Evolutionary conservation across 2,888 invertebrate species (phyloP), one percentile per base, ranked within the genome.

Genomic region (Psylliodes chrysocephalus): DNA sequence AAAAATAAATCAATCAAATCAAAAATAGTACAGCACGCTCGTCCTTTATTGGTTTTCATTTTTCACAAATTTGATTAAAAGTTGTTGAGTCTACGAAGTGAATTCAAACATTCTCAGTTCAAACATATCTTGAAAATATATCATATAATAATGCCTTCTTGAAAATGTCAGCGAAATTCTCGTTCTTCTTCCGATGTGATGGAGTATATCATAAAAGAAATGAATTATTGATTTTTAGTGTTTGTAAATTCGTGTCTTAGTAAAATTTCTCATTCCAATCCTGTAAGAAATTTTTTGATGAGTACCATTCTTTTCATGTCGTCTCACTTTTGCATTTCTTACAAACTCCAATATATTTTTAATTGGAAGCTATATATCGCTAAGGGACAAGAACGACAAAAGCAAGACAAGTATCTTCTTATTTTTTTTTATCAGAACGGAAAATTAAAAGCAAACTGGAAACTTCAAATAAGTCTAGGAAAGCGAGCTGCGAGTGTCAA

Each of bases 151-250:
- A 54, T 54, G 54, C 54, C 54, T 54, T 42, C 54, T 54, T 54
- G 54, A 54, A 54, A 54, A 54, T 54, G 54, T 63, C 62, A 51
- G 59, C 51, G 17, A 47, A 59, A 54, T 63, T 59, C 53, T 59
- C 49, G 47, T 63, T 53, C 47, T 53, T 67, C 30, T 38, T 17
- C 17, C 38, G 28, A 40, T 44, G 54, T 64, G 59, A 56, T 62
- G 62, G 54, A 62, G 60, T 22, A 22, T 63, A 63, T 66, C 63
- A 59, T 60, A 63, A 59, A 55, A 59, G 60, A 66, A 66, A 66
- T 66, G 66, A 66, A 63, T 63, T 66, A 66, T 66, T 54, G 66
- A 66, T 66, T 63, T 65, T 66, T 56, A 60, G 51, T 65, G 52
- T 52, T 65, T 28, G 28, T 15, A 33, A 33, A 33, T 49, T 44